Evolutionary conservation across 2,797 vertebrate genomes (phyloP), one percentile per base, ranked within the genome.

Genomic region (Lindbergichthys nudifrons): DNA sequence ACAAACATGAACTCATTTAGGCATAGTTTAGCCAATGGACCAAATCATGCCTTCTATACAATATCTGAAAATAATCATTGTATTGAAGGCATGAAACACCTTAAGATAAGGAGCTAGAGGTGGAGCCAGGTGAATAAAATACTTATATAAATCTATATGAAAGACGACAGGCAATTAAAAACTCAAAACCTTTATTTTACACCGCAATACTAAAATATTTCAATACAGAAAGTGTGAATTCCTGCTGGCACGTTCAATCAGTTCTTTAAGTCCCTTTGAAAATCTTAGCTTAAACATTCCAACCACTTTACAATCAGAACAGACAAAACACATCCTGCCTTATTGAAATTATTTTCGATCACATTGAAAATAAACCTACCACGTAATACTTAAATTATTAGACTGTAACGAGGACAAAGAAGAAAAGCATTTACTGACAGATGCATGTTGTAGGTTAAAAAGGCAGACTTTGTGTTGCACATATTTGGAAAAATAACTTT

Each of bases 131-230:
- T 39, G 13, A 12, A 2, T 61, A 42, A 64, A 32, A 60, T 32
- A 52, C n/a, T 54, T 58, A 30, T 0, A 65, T 48, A 18, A 19
- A 70, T 59, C 57, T 71, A 87, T 76, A 91, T 75, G 43, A 92
- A 76, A 93, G 83, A 92, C 85, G 53, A 89, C 83, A 94, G 76
- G 64, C 80, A 74, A 84, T 89, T 75, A 89, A 83, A 92, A 94
- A 91, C 86, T 83, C 82, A 81, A 79, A 87, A 85, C 70, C 77
- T 93, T 92, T 93, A 92, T 93, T 94, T 92, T 88, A 87, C 85
- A 94, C 83, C n/a, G 82, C 87, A 91, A 85, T 85, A 88, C 91
- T 91, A 89, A 92, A 88, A 85, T 83, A 89, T 60, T 77, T 87
- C 83, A 90, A 79, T 89, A 92, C 87, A 94, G 79, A 87, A 79